Percentiles rank a stretch among this genome's conserved stretches.
Conservation (phyloP, 2,113 vertebrate genomes). For the Corapipo altera region DNA sequence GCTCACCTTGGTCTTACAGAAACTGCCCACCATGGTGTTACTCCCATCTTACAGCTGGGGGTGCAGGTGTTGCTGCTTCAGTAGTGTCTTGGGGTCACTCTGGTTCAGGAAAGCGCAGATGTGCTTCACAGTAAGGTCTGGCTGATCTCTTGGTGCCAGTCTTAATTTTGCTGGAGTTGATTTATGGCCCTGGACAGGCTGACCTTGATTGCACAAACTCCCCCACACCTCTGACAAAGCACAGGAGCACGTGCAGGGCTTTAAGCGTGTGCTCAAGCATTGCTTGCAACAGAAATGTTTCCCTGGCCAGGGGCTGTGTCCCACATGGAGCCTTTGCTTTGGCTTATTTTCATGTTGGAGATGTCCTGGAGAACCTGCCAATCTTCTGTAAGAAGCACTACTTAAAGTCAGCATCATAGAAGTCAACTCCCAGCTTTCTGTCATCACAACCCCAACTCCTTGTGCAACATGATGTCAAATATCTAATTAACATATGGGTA, state of each 20-base stretch:
- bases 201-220: background rate
- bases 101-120: background rate
- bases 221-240: background rate
- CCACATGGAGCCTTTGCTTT: background rate
- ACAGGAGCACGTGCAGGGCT: background rate
- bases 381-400: background rate
- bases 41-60: background rate
- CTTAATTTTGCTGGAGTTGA: background rate
- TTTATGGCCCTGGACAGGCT: background rate
- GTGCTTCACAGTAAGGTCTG: background rate
- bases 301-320: background rate
- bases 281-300: background rate
- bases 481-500: background rate
- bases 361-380: background rate
- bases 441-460: background rate
- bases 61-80: background rate
- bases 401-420: background rate
- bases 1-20: background rate
- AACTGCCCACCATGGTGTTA: background rate
- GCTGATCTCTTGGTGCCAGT: background rate
- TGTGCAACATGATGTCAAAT: background rate
- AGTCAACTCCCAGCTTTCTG: background rate
- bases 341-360: background rate
- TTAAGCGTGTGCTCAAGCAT: background rate
- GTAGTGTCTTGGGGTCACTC: fast-evolving